These are phyloP conservation scores for Lepidurus apus DNA, from an alignment of 1,140 invertebrate species.

Conservation along the genomic window DNA sequence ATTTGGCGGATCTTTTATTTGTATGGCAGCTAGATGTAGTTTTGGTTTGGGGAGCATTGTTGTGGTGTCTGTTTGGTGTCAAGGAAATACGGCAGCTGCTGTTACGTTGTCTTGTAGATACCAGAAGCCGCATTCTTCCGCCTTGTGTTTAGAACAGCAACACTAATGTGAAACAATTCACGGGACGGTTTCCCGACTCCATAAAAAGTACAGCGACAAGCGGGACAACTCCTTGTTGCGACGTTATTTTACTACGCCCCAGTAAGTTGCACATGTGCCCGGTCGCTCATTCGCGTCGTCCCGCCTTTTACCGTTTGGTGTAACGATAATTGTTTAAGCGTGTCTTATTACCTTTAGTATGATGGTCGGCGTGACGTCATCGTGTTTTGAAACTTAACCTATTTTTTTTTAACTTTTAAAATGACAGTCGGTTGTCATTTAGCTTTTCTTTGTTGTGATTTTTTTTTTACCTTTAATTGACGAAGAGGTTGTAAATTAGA, in stretches of 20 bases:
- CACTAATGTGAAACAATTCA: constrained; percentile 15
- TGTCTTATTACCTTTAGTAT: neutral
- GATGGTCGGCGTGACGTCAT: neutral
- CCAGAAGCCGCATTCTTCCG: constrained; percentile 11
- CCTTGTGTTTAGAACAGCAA: constrained; percentile 4
- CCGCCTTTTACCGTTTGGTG: neutral
- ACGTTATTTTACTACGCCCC: constrained; percentile 8
- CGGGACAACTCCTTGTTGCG: neutral
- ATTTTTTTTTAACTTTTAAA: no score
- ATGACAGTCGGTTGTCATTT: no score
- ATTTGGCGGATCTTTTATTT: no score
- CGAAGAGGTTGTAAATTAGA: no score
- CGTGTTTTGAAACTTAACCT: neutral
- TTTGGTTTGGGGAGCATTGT: neutral
- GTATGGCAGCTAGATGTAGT: no score
- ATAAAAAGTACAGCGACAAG: neutral
- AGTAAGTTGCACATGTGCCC: constrained; percentile 14
- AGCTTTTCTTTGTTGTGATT: no score
- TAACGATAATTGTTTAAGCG: neutral
- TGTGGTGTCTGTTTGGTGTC: constrained; percentile 21
- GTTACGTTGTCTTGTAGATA: neutral
- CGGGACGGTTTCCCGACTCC: constrained; percentile 12
- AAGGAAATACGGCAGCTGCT: constrained; percentile 13
- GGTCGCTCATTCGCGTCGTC: neutral
- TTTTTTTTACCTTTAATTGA: no score